Evolutionary conservation across 2,888 invertebrate species (phyloP).

Genomic region (Petrolisthes cinctipes): DNA sequence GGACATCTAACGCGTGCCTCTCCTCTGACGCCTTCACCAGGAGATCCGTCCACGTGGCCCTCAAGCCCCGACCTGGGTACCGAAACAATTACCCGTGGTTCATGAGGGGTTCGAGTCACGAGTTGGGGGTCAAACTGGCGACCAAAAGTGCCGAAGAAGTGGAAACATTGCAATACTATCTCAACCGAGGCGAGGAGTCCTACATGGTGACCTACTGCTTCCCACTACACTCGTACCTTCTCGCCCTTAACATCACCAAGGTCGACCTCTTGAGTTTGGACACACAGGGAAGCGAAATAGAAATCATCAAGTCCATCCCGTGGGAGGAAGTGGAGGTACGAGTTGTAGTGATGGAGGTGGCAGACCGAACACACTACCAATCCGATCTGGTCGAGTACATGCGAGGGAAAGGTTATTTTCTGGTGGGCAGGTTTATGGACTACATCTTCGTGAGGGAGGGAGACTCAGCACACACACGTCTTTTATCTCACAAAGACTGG

Average conservation of each 20-base stretch:
- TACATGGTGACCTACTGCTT: constrained; percentile 70
- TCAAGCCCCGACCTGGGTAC: not conserved
- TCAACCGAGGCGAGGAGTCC: not conserved
- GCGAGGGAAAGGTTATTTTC: not conserved
- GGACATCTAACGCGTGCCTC: constrained; percentile 35
- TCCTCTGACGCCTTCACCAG: constrained; percentile 8
- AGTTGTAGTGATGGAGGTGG: constrained; percentile 64
- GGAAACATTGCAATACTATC: too few relatives aligned
- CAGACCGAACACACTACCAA: not conserved
- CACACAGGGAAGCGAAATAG: constrained; percentile 73
- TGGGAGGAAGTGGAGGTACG: constrained; percentile 72
- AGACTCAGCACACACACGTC: not conserved
- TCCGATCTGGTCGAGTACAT: constrained; percentile 14
- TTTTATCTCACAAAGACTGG: not conserved
- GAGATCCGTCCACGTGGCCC: constrained; percentile 21
- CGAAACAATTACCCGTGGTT: constrained; percentile 10
- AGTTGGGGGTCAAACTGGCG: constrained; percentile 1
- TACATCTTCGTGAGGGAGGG: constrained; percentile 17
- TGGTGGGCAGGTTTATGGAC: constrained; percentile 19
- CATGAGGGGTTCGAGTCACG: constrained; percentile 23
- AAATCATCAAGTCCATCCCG: constrained; percentile 73
- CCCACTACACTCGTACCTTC: constrained; percentile 72
- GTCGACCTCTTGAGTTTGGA: constrained; percentile 74
- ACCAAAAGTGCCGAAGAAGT: too few relatives aligned
- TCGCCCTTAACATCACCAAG: constrained; percentile 71